A percentile compares a stretch with the other conserved stretches of the same genome.
Conservation (phyloP, 2,888 invertebrate species). For the Drosophila putrida region DNA sequence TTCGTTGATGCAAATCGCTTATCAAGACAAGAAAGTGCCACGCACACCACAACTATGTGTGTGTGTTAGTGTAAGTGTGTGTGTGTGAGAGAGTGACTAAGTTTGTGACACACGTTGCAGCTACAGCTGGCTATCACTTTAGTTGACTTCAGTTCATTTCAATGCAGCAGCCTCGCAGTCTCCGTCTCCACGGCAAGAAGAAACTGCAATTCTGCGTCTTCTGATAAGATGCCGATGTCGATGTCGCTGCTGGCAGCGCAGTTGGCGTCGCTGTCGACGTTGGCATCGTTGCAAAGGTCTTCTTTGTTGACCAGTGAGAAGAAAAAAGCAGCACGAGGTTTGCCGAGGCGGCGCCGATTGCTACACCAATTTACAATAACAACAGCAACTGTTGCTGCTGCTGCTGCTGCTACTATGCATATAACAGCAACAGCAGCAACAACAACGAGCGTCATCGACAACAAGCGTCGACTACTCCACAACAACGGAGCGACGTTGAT, state of each 20-base stretch:
- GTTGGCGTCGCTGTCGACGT: background rate
- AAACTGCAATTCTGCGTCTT: constrained; percentile 51
- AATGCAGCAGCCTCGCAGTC: constrained; percentile 65
- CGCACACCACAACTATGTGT: constrained; percentile 33
- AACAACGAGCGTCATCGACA: constrained; percentile 71
- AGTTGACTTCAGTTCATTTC: constrained; percentile 57
- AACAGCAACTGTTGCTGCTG: constrained; percentile 29
- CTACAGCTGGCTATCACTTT: constrained; percentile 64
- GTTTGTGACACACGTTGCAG: constrained; percentile 63
- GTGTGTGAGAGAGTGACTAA: constrained; percentile 52
- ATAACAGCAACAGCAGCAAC: constrained; percentile 60
- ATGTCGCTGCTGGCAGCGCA: constrained; percentile 17
- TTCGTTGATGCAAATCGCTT: constrained; percentile 76
- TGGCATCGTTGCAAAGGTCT: constrained; percentile 65
- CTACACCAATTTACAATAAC: constrained; percentile 74
- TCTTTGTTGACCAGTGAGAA: constrained; percentile 71
- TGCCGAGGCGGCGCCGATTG: constrained; percentile 74
- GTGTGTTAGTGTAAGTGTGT: constrained; percentile 20
- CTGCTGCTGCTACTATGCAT: constrained; percentile 54
- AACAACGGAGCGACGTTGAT: constrained; percentile 79
- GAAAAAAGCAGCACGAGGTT: constrained; percentile 77
- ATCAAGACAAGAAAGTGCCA: constrained; percentile 67
- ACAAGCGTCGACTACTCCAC: constrained; percentile 74
- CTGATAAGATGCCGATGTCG: constrained; percentile 68
- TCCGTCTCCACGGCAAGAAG: constrained; percentile 27